These are phyloP conservation scores for Nephrotoma appendiculata DNA, from an alignment of 2,888 invertebrate genomes.

Conservation along the genomic window DNA sequence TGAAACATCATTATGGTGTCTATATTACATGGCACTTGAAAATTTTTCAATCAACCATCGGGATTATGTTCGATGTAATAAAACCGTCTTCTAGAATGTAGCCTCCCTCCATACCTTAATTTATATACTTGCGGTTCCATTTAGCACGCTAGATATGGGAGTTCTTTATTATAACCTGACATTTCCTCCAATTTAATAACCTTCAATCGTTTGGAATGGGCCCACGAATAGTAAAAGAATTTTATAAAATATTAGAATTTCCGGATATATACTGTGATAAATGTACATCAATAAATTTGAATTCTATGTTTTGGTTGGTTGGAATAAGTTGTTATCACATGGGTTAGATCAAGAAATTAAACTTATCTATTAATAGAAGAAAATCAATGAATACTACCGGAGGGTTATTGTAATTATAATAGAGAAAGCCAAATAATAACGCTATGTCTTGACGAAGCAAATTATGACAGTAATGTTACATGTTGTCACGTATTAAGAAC, in stretches of 20 bases:
- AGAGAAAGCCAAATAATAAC: no score
- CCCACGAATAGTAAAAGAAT: neutral
- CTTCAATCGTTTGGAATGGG: neutral
- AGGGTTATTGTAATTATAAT: no score
- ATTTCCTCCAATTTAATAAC: neutral
- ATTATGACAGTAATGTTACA: no score
- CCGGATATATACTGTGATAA: neutral
- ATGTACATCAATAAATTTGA: neutral
- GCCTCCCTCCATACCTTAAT: neutral
- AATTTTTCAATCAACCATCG: neutral
- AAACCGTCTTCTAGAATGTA: neutral
- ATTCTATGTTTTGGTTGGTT: neutral
- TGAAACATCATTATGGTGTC: neutral
- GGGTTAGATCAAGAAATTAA: neutral
- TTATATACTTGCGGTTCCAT: neutral
- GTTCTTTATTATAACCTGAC: neutral
- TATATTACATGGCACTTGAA: neutral
- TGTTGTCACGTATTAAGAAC: no score
- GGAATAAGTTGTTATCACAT: neutral
- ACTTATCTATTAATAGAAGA: no score
- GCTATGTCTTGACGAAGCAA: no score
- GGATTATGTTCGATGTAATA: neutral
- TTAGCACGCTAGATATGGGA: neutral
- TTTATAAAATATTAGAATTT: neutral
- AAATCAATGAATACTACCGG: no score